These are phyloP conservation scores for Halesus radiatus DNA, from an alignment of 1,140 invertebrate genomes.

Conservation along the genomic window DNA sequence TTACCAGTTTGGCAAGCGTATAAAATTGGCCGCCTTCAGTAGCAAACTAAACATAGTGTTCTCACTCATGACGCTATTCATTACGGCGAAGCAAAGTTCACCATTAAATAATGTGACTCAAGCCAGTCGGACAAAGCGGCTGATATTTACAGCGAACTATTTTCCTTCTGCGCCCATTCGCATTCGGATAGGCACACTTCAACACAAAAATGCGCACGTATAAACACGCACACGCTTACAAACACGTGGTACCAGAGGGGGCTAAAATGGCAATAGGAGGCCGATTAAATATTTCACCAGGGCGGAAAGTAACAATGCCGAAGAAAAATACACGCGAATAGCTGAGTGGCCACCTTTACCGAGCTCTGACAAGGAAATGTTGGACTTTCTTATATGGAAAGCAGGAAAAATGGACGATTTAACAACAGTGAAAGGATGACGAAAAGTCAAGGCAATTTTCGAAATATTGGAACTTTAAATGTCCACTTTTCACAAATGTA, in stretches of 20 bases:
- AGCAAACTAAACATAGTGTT: slow-evolving; percentile 9
- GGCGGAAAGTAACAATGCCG: slow-evolving; percentile 49
- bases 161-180: slow-evolving; percentile 16
- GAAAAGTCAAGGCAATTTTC: neutral
- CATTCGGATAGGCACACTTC: slow-evolving; percentile 23
- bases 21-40: neutral
- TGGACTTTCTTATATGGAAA: neutral
- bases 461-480: too few species aligned
- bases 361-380: neutral
- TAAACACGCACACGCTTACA: too few species aligned
- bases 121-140: slow-evolving; percentile 21
- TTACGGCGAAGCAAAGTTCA: slow-evolving; percentile 2
- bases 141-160: slow-evolving; percentile 35
- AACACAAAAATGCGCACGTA: too few species aligned
- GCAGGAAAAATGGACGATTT: neutral
- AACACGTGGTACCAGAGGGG: neutral
- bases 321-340: slow-evolving; percentile 44
- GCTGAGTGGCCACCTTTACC: slow-evolving; percentile 1
- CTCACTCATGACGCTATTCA: slow-evolving; percentile 9
- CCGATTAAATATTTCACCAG: slow-evolving; percentile 55
- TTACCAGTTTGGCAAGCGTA: neutral
- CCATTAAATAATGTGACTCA: slow-evolving; percentile 39
- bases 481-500: too few species aligned
- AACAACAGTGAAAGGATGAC: neutral
- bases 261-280: slow-evolving; percentile 46